Conservation (phyloP, 2,113 vertebrate genomes). For the Mastomys natalensis region DNA sequence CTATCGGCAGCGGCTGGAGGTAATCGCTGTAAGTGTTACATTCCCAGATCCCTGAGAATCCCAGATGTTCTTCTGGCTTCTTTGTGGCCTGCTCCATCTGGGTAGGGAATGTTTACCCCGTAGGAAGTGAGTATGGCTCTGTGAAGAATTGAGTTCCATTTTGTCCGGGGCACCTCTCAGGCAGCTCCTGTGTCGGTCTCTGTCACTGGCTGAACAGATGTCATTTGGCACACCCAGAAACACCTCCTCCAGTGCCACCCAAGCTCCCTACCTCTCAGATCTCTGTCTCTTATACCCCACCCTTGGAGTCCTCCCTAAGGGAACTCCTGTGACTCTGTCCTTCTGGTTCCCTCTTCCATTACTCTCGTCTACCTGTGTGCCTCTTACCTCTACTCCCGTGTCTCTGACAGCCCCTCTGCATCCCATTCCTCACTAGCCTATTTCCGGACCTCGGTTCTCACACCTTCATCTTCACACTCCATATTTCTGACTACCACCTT, state of each 20-base stretch:
- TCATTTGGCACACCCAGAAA: not conserved
- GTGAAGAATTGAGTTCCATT: not conserved
- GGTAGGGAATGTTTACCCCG: too few relatives aligned
- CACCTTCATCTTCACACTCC: not conserved
- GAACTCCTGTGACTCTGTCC: not conserved
- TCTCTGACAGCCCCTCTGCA: too few relatives aligned
- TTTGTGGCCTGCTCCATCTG: not conserved
- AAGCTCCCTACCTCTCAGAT: not conserved
- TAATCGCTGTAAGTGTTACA: slow-evolving; percentile 79
- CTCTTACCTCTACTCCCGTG: not conserved
- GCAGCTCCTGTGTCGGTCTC: not conserved
- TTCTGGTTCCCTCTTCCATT: not conserved
- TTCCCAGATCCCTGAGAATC: accelerated
- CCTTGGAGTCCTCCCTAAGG: not conserved
- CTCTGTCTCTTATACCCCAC: not conserved
- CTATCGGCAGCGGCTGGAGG: slow-evolving; percentile 82
- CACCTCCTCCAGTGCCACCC: not conserved
- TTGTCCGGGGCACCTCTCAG: not conserved
- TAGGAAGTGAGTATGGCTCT: not conserved
- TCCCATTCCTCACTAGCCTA: not conserved
- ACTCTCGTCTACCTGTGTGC: not conserved
- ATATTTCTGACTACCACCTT: not conserved
- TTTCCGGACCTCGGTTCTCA: not conserved
- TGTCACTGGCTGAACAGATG: not conserved
- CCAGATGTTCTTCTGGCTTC: not conserved